Conservation (phyloP, 2,888 invertebrate species). For the Drosophila stalkeri region DNA sequence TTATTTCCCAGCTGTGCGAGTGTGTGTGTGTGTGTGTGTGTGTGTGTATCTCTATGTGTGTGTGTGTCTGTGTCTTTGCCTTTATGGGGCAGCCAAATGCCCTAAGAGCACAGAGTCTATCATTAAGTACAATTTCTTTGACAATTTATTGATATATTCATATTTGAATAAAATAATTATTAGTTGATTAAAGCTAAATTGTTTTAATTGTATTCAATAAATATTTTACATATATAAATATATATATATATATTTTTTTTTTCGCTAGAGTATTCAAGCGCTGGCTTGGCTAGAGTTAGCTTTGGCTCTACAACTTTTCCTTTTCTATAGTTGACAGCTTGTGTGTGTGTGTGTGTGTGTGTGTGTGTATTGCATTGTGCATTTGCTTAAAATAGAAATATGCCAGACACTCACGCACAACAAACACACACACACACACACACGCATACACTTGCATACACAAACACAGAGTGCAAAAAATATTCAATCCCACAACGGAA, state of each 20-base stretch:
- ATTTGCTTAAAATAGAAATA: conserved; percentile 76
- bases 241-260: neutral
- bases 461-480: conserved; percentile 35
- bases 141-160: neutral
- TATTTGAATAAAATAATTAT: too few species aligned
- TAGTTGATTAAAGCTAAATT: neutral
- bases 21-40: conserved; percentile 13
- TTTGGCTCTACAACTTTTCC: conserved; percentile 5
- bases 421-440: conserved; percentile 19
- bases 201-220: too few species aligned
- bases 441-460: conserved; percentile 6
- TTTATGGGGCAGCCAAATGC: conserved; percentile 32
- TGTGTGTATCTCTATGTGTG: conserved; percentile 13
- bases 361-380: conserved; percentile 52
- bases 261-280: neutral
- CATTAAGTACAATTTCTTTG: neutral
- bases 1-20: conserved; percentile 59
- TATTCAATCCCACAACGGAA: conserved; percentile 74
- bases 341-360: conserved; percentile 4
- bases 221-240: neutral
- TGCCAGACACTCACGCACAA: conserved; percentile 64
- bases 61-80: conserved; percentile 26
- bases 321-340: conserved; percentile 27
- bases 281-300: neutral
- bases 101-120: neutral